Evolutionary conservation across 2,888 invertebrate genomes (phyloP), one percentile per base, ranked within the genome.

Genomic region (Sarcophaga subvicina): DNA sequence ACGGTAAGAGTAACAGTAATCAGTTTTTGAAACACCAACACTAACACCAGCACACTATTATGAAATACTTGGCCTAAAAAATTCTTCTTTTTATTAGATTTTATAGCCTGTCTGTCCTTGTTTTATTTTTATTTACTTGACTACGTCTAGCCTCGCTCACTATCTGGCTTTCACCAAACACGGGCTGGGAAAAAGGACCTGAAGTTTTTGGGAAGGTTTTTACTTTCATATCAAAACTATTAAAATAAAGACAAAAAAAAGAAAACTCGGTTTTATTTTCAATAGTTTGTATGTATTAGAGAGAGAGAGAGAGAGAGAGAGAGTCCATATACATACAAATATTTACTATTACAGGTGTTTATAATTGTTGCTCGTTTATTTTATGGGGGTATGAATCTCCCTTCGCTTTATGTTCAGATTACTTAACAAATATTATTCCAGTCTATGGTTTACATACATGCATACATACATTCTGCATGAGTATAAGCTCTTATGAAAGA

Each of bases 61-160:
- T 59, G 17, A 37, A 73, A 75, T 63, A 62, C 27, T 70, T 75
- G 75, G 20, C 25, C 25, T 49, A 69, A 63, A 70, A 49, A 14
- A 64, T 59, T 45, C 37, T 11, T 64, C 63, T 37, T 79, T 75
- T 62, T 84, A 83, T 83, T 75, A 75, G 59, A 70, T 83, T 83
- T 79, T 75, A 27, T 70, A 70, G 73, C 63, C 69, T 67, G 12
- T 37, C 49, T 73, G 27, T 37, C 49, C 64, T 22, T 47, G 25
- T 17, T 11, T 47, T n/a, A 49, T 17, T 14, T 70, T 4, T 59
- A 70, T 63, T 54, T 37, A 22, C 37, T 81, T 63, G 5, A 25
- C 75, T 63, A 20, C 22, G 17, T 17, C 27, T 25, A 22, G 45
- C 59, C 54, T 20, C 37, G 12, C 3, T 20, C 20, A 8, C 20